Conservation (phyloP, 2,797 vertebrate species). For the Girardinus metallicus region DNA sequence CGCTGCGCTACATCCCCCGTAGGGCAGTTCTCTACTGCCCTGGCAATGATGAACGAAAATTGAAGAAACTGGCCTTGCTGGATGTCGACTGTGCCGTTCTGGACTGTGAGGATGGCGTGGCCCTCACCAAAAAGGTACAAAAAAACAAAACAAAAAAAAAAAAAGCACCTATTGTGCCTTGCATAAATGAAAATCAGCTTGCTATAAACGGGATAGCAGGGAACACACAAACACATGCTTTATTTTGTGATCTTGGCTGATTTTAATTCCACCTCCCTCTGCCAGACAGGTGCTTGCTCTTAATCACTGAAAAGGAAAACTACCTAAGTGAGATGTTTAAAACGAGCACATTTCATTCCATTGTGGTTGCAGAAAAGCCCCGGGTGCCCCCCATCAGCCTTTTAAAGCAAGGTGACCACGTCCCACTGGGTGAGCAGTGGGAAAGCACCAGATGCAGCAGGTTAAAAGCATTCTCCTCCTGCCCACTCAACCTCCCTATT, state of each 20-base stretch:
- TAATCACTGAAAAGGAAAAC: constrained; percentile 80
- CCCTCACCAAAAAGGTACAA: constrained; percentile 92
- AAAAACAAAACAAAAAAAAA: neutral
- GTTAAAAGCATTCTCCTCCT: constrained; percentile 85
- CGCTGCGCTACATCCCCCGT: constrained; percentile 88
- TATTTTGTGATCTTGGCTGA: constrained; percentile 42
- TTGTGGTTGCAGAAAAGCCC: constrained; percentile 79
- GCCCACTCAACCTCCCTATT: constrained; percentile 80
- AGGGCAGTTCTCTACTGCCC: constrained; percentile 95
- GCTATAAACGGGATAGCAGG: neutral
- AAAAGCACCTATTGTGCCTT: constrained; percentile 27
- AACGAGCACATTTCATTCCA: constrained; percentile 81
- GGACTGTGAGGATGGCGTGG: constrained; percentile 98
- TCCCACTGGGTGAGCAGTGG: constrained; percentile 84
- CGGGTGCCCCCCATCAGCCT: constrained; percentile 72
- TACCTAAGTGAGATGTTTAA: constrained; percentile 81
- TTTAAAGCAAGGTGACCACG: constrained; percentile 86
- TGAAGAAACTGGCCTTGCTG: constrained; percentile 89
- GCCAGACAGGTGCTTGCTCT: constrained; percentile 78
- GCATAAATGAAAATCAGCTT: constrained; percentile 26
- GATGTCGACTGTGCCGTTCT: constrained; percentile 93
- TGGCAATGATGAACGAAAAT: constrained; percentile 93
- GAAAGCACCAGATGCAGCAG: constrained; percentile 86
- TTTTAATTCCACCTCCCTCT: constrained; percentile 47
- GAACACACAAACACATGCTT: constrained; percentile 14